Conservation (phyloP, 1,140 invertebrate genomes). For the Drosophila kikkawai region DNA sequence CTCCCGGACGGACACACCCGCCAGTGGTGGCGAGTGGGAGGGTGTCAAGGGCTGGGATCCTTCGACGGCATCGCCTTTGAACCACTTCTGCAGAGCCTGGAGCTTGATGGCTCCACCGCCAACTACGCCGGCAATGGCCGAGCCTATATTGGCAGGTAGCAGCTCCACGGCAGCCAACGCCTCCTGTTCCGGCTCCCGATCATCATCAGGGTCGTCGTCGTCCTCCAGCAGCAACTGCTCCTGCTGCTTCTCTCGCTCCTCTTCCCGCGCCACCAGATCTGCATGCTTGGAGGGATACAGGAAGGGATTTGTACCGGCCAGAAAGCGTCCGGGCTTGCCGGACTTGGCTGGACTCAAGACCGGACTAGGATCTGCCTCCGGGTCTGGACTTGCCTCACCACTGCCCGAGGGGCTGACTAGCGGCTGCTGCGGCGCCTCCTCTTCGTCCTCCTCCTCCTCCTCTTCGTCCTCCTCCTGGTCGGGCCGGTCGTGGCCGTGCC, state of each 20-base stretch:
- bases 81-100: slow-evolving; percentile 90
- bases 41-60: slow-evolving; percentile 50
- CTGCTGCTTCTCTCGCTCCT: slow-evolving; percentile 12
- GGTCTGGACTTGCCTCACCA: slow-evolving; percentile 33
- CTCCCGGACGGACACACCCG: slow-evolving; percentile 92
- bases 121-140: slow-evolving; percentile 84
- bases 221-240: not conserved
- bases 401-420: slow-evolving; percentile 29
- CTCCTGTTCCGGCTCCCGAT: slow-evolving; percentile 24
- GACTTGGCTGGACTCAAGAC: slow-evolving; percentile 40
- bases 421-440: slow-evolving; percentile 4
- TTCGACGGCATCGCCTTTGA: slow-evolving; percentile 87
- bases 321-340: slow-evolving; percentile 20
- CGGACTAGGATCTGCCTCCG: slow-evolving; percentile 31
- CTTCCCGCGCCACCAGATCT: slow-evolving; percentile 22
- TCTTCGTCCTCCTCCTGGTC: not conserved
- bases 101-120: slow-evolving; percentile 87
- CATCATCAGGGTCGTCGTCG: not conserved
- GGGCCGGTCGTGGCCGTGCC: not conserved
- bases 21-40: slow-evolving; percentile 54
- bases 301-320: slow-evolving; percentile 87
- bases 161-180: slow-evolving; percentile 43
- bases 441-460: not conserved
- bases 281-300: slow-evolving; percentile 85
- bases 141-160: slow-evolving; percentile 72